These are phyloP conservation scores for Pterois miles DNA, from an alignment of 2,797 vertebrate species.

Conservation along the genomic window DNA sequence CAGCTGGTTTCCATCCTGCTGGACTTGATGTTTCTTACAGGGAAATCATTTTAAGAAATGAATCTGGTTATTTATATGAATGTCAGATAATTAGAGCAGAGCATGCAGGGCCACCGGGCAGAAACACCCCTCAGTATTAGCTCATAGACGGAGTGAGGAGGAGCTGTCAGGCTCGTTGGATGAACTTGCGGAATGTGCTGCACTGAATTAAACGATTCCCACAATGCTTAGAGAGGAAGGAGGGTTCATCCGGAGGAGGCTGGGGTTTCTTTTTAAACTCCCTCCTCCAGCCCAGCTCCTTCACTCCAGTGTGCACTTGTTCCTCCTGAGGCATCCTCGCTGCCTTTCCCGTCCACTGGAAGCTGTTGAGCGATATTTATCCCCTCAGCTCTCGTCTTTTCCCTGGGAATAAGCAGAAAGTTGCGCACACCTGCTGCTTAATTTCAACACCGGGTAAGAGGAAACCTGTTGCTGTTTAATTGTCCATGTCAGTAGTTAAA, in stretches of 20 bases:
- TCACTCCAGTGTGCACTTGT: slow-evolving; percentile 58
- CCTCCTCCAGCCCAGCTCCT: slow-evolving; percentile 4
- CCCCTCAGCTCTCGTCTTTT: background rate
- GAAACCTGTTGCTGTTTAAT: background rate
- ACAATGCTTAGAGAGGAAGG: slow-evolving; percentile 47
- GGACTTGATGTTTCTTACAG: background rate
- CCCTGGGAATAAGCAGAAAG: slow-evolving; percentile 4
- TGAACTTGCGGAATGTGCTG: slow-evolving; percentile 24
- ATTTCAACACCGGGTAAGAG: slow-evolving; percentile 38
- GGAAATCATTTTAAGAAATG: background rate
- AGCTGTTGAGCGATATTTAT: background rate
- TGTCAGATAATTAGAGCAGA: background rate
- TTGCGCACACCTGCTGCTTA: background rate
- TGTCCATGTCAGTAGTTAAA: background rate
- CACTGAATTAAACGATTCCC: slow-evolving; percentile 39
- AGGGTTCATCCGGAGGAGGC: slow-evolving; percentile 39
- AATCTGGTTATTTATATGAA: background rate
- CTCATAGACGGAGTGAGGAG: background rate
- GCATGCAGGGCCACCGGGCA: background rate
- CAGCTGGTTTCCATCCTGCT: background rate
- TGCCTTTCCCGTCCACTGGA: background rate
- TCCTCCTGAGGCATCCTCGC: slow-evolving; percentile 35
- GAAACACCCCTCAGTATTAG: background rate
- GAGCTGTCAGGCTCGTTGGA: background rate
- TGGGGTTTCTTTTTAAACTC: slow-evolving; percentile 32